These are phyloP conservation scores for Tychaedon coryphoeus DNA, from an alignment of 2,113 vertebrate genomes.

Conservation along the genomic window DNA sequence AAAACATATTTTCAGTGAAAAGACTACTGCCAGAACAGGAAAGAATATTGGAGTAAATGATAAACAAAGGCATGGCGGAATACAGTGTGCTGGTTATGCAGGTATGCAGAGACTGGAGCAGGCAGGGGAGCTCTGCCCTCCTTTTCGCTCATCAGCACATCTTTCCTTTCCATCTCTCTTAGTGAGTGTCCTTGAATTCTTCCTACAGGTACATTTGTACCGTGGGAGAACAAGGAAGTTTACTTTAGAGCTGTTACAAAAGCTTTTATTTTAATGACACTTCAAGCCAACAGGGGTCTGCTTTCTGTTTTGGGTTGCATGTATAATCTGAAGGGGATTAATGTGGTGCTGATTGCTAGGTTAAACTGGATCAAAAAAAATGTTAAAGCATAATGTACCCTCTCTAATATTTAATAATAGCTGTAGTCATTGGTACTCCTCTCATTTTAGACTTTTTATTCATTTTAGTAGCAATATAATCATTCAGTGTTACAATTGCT, in stretches of 20 bases:
- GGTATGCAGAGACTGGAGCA: neutral
- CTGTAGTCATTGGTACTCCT: neutral
- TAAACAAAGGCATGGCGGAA: neutral
- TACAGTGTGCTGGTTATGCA: fast-evolving
- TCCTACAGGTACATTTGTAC: neutral
- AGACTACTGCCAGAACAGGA: neutral
- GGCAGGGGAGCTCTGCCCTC: neutral
- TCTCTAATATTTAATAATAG: constrained; percentile 17
- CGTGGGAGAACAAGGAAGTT: neutral
- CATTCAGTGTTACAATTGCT: neutral
- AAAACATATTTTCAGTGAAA: neutral
- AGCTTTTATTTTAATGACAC: neutral
- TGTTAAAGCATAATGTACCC: neutral
- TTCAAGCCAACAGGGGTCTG: neutral
- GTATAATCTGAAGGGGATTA: neutral
- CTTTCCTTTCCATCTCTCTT: neutral
- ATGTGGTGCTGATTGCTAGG: neutral
- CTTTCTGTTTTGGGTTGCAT: neutral
- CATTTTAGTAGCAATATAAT: neutral
- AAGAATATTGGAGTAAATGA: neutral
- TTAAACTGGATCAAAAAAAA: neutral
- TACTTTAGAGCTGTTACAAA: neutral
- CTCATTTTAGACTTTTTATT: neutral
- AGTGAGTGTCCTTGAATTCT: neutral
- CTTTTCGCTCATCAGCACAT: neutral